Evolutionary conservation across 2,113 vertebrate genomes (phyloP).

Genomic region (Sclerurus mexicanus): DNA sequence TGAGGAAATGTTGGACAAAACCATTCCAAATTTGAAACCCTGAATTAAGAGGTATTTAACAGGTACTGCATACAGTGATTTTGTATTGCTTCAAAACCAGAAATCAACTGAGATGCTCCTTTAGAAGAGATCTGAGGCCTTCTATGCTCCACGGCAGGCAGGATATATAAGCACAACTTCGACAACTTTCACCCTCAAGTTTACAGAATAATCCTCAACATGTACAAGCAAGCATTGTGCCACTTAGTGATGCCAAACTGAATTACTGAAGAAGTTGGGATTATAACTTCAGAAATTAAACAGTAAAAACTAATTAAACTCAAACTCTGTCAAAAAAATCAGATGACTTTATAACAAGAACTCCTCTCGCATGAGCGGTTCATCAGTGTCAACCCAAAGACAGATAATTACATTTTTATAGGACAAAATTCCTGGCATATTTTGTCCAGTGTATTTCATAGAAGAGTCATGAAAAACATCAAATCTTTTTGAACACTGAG

Average conservation of each 20-base stretch:
- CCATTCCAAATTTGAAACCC: neutral
- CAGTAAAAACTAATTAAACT: conserved; percentile 7
- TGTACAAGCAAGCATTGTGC: neutral
- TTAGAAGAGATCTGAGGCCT: neutral
- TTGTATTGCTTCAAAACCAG: neutral
- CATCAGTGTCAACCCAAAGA: neutral
- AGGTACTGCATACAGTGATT: neutral
- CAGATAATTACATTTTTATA: neutral
- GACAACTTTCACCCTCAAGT: neutral
- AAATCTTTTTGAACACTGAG: conserved; percentile 27
- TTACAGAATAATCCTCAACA: neutral
- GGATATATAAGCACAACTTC: rapidly evolving
- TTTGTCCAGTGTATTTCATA: conserved; percentile 17
- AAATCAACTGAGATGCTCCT: neutral
- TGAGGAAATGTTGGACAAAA: neutral
- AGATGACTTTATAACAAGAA: neutral
- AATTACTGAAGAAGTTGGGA: neutral
- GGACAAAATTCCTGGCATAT: neutral
- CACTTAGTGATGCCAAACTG: neutral
- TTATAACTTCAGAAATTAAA: neutral
- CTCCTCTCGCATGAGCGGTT: neutral
- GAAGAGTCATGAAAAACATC: conserved; percentile 10
- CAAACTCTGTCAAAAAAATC: neutral
- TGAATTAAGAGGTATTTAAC: neutral
- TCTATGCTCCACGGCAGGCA: neutral